Conservation (phyloP, 2,113 vertebrate species). For the Pituophis catenifer region DNA sequence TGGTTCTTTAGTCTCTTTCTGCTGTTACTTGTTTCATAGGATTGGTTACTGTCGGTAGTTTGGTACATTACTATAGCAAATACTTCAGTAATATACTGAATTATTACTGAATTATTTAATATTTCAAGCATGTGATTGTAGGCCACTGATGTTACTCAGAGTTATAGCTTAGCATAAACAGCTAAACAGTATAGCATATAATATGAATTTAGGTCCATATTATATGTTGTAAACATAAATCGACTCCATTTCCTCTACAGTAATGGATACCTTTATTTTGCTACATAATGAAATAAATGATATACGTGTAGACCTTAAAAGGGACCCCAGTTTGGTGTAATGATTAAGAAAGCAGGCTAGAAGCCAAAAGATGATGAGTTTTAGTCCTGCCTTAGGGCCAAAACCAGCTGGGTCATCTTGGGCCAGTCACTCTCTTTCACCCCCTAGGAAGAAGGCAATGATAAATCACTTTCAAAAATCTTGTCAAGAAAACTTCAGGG, state of each 20-base stretch:
- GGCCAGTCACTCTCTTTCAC: not conserved
- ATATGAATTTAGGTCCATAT: not conserved
- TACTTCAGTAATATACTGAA: fast-evolving
- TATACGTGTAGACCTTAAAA: not conserved
- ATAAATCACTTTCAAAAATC: not conserved
- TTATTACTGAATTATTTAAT: not conserved
- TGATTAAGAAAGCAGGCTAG: not conserved
- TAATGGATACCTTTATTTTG: not conserved
- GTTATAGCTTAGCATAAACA: not conserved
- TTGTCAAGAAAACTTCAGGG: not conserved
- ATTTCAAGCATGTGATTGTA: not conserved
- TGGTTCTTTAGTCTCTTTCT: slow-evolving; percentile 33
- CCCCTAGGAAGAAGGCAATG: not conserved
- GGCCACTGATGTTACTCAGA: not conserved
- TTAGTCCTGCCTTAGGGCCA: not conserved
- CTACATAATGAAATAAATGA: not conserved
- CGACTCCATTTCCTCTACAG: not conserved
- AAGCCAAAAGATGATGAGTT: not conserved
- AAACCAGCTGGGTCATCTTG: not conserved
- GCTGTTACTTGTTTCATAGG: slow-evolving; percentile 4
- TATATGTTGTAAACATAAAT: not conserved
- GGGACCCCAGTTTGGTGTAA: not conserved
- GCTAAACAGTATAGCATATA: not conserved
- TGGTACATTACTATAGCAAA: slow-evolving; percentile 46
- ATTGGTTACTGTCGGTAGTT: slow-evolving; percentile 40